These are phyloP conservation scores for Shargacucullia verbasci DNA, from an alignment of 2,888 invertebrate species.

Conservation along the genomic window DNA sequence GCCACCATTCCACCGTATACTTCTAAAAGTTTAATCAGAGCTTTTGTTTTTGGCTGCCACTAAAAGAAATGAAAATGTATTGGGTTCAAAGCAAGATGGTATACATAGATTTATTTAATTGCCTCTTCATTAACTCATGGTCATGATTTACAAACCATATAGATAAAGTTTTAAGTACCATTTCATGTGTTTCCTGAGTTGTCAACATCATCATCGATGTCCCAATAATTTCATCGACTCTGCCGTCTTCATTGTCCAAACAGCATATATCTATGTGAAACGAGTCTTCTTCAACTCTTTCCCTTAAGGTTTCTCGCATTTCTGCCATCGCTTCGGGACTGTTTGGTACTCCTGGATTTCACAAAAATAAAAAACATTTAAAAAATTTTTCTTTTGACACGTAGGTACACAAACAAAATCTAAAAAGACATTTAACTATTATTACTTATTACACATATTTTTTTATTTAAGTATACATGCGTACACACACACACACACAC, in stretches of 20 bases:
- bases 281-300: conserved; percentile 33
- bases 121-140: too few species aligned
- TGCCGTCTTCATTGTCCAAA: conserved; percentile 52
- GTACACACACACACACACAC: too few species aligned
- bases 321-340: conserved; percentile 58
- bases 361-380: conserved; percentile 1
- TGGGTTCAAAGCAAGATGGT: too few species aligned
- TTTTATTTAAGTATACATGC: too few species aligned
- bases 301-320: conserved; percentile 32
- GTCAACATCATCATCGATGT: conserved; percentile 19
- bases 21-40: background rate
- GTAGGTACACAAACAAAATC: too few species aligned
- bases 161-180: too few species aligned
- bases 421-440: too few species aligned
- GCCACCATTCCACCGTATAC: background rate
- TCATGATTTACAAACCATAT: too few species aligned
- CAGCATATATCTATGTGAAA: conserved; percentile 58
- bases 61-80: background rate
- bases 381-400: too few species aligned
- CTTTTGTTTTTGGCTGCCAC: conserved; percentile 5
- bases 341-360: conserved; percentile 53
- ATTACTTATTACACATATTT: too few species aligned
- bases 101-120: too few species aligned
- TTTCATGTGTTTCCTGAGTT: background rate
- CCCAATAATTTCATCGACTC: conserved; percentile 18